phyloP scores from a whole-genome alignment of 2,797 vertebrate genomes.

The Oryzias sinensis region DNA sequence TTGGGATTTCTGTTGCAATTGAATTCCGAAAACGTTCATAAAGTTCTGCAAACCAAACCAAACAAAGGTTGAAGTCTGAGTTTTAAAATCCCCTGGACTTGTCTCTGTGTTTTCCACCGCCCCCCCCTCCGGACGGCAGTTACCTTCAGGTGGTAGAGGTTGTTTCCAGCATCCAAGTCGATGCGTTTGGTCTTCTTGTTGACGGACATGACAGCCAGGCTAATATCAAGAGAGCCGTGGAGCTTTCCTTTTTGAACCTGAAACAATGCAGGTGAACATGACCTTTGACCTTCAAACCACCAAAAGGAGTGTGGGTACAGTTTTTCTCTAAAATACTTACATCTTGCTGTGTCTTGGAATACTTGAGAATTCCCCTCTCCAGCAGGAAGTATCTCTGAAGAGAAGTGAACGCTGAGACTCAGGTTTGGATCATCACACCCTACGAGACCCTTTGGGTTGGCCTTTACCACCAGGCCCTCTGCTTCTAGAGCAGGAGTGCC shows the following conservation, averaged over 20 bases:
- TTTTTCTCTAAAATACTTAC: conserved; percentile 69
- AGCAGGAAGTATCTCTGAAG: conserved; percentile 87
- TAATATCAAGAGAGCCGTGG: conserved; percentile 86
- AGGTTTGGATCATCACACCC: too few species aligned
- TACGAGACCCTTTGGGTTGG: too few species aligned
- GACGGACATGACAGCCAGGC: conserved; percentile 89
- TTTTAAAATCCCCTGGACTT: too few species aligned
- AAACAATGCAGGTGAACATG: conserved; percentile 6
- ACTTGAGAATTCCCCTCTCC: conserved; percentile 86
- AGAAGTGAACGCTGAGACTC: background rate
- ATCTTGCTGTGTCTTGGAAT: conserved; percentile 86
- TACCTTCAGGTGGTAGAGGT: conserved; percentile 80
- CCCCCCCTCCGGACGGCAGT: too few species aligned
- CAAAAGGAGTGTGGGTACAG: background rate
- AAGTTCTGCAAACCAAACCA: too few species aligned
- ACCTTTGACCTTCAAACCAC: background rate
- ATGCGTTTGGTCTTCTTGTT: conserved; percentile 91
- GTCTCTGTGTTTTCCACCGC: too few species aligned
- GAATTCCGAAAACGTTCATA: too few species aligned
- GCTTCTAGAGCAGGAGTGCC: too few species aligned
- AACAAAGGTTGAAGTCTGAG: too few species aligned
- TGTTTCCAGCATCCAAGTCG: conserved; percentile 90
- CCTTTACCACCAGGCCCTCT: too few species aligned
- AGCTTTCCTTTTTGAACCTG: conserved; percentile 86
- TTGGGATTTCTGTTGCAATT: too few species aligned